A percentile compares a stretch with the other conserved stretches of the same genome.
These are phyloP conservation scores for Cichlasoma orientale DNA, from an alignment of 2,797 vertebrate genomes.

Conservation along the genomic window DNA sequence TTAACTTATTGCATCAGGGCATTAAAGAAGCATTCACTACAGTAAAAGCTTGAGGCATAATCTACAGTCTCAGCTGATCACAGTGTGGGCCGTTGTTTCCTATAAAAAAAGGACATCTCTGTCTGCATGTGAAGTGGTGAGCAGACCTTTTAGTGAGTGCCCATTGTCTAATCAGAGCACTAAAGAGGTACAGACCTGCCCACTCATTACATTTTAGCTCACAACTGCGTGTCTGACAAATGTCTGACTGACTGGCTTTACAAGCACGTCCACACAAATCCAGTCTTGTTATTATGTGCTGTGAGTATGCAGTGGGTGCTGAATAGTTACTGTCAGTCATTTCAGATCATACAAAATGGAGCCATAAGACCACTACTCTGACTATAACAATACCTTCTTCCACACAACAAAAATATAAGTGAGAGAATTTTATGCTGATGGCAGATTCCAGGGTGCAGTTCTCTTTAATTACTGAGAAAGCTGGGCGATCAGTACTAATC, in stretches of 20 bases:
- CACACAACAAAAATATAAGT: background rate
- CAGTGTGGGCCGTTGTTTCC: conserved; percentile 8
- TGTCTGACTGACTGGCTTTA: conserved; percentile 20
- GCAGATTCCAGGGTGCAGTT: background rate
- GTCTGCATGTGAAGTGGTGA: conserved; percentile 18
- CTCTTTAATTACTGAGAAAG: conserved; percentile 3
- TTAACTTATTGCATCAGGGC: background rate
- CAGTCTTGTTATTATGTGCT: conserved; percentile 30
- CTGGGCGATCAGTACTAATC: background rate
- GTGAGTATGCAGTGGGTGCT: conserved; percentile 26
- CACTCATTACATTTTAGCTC: conserved; percentile 44
- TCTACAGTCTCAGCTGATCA: conserved; percentile 2
- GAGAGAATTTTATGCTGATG: conserved; percentile 4
- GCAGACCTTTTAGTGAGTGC: conserved; percentile 11
- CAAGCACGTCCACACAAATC: conserved; percentile 40
- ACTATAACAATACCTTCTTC: conserved; percentile 2
- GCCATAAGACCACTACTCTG: background rate
- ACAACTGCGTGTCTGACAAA: conserved; percentile 15
- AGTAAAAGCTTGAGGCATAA: background rate
- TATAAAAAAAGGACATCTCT: conserved; percentile 6
- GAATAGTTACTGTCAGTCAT: conserved; percentile 40
- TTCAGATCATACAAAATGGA: background rate
- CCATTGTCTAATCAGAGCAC: conserved; percentile 40
- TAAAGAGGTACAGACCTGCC: conserved; percentile 27
- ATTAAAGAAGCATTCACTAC: background rate